Evolutionary conservation across 2,888 invertebrate genomes (phyloP).

Genomic region (Xanthorhoe spadicearia): DNA sequence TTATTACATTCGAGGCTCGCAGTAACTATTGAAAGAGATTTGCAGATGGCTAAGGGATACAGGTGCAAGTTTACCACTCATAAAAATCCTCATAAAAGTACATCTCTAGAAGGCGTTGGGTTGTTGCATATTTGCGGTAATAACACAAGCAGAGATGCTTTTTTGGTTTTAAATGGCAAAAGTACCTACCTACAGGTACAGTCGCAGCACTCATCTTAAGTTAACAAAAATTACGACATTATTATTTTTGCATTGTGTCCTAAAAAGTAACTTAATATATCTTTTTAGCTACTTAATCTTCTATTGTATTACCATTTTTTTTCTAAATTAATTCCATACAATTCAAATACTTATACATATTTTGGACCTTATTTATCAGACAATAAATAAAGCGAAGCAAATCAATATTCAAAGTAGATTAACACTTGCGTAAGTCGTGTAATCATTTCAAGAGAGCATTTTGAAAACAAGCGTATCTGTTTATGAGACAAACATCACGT

Average conservation of each 20-base stretch:
- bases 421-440: constrained; percentile 19
- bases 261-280: too few relatives aligned
- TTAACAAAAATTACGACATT: too few relatives aligned
- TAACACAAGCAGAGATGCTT: not conserved
- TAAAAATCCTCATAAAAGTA: constrained; percentile 38
- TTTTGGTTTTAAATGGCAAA: not conserved
- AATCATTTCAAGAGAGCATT: constrained; percentile 19
- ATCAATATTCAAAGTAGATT: constrained; percentile 11
- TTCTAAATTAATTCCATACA: too few relatives aligned
- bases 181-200: too few relatives aligned
- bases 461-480: constrained; percentile 34
- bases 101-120: not conserved
- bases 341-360: too few relatives aligned
- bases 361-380: too few relatives aligned
- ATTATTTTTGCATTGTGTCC: too few relatives aligned
- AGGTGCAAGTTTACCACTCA: constrained; percentile 37
- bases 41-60: constrained; percentile 13
- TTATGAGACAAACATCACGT: constrained; percentile 52
- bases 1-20: not conserved
- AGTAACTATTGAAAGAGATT: not conserved
- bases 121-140: not conserved
- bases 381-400: not conserved
- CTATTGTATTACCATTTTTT: too few relatives aligned
- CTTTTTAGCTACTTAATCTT: too few relatives aligned
- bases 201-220: too few relatives aligned